phyloP scores from a whole-genome alignment of 1,140 invertebrate species.

The Contarinia nasturtii region DNA sequence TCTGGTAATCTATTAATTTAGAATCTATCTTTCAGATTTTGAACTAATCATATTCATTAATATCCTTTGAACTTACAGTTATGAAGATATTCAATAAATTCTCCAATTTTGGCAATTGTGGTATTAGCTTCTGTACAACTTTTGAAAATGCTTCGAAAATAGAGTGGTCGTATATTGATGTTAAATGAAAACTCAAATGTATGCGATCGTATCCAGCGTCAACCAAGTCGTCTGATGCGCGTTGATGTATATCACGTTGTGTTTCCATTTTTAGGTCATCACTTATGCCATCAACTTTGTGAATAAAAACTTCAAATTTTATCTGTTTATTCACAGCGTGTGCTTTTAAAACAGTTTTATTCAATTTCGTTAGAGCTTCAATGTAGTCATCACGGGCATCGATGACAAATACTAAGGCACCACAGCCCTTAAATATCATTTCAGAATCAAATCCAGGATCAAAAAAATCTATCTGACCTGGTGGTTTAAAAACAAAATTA shows the following conservation, averaged over 20 bases:
- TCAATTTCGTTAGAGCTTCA: conserved; percentile 84
- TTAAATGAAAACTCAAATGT: conserved; percentile 88
- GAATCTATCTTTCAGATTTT: too few species aligned
- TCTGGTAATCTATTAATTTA: too few species aligned
- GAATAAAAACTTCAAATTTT: conserved; percentile 97
- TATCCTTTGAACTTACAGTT: conserved; percentile 79
- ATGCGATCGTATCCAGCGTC: conserved; percentile 76
- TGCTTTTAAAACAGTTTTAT: conserved; percentile 82
- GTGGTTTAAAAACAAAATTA: too few species aligned
- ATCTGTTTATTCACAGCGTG: conserved; percentile 92
- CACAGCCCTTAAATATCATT: conserved; percentile 85
- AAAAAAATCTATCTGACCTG: conserved; percentile 96
- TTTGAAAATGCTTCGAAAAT: conserved; percentile 99
- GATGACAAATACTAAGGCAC: conserved; percentile 95
- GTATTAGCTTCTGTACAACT: conserved; percentile 98
- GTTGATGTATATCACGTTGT: conserved; percentile 92
- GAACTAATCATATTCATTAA: too few species aligned
- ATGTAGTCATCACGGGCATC: conserved; percentile 97
- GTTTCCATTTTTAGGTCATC: conserved; percentile 98
- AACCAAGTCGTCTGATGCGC: conserved; percentile 83
- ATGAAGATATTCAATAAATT: conserved; percentile 98
- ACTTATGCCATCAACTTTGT: conserved; percentile 95
- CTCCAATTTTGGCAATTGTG: conserved; percentile 90
- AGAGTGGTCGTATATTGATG: conserved; percentile 98
- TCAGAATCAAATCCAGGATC: conserved; percentile 91